Evolutionary conservation across 2,888 invertebrate species (phyloP).

Genomic region (Megaustenia siamemsis): DNA sequence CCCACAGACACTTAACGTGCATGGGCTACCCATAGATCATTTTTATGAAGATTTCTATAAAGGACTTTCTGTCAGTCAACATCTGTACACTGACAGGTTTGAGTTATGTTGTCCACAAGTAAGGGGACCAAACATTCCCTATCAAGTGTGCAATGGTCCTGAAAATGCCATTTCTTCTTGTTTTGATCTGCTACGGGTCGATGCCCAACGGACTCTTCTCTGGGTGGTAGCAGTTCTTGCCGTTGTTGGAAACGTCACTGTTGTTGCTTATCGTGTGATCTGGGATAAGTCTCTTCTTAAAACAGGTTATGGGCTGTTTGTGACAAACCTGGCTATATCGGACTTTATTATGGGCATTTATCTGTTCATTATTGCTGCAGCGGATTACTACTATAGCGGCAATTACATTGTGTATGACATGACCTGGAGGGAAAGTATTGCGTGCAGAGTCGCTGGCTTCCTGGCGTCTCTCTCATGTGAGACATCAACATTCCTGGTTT

Average conservation of each 20-base stretch:
- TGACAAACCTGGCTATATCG: slow-evolving; percentile 70
- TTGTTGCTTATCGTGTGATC: slow-evolving; percentile 36
- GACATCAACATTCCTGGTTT: slow-evolving; percentile 80
- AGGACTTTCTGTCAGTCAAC: not conserved
- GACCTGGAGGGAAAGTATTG: slow-evolving; percentile 74
- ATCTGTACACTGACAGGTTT: slow-evolving; percentile 46
- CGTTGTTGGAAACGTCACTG: slow-evolving; percentile 39
- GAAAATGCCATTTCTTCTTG: slow-evolving; percentile 74
- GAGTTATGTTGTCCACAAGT: slow-evolving; percentile 44
- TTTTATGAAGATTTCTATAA: not conserved
- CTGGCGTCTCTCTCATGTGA: slow-evolving; percentile 78
- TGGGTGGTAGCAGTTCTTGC: slow-evolving; percentile 59
- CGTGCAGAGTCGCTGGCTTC: slow-evolving; percentile 79
- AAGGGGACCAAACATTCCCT: slow-evolving; percentile 1
- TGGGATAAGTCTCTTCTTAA: slow-evolving; percentile 56
- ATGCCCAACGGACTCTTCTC: slow-evolving; percentile 66
- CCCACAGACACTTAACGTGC: not conserved
- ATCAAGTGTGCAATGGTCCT: slow-evolving; percentile 64
- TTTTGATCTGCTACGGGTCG: slow-evolving; percentile 70
- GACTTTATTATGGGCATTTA: slow-evolving; percentile 76
- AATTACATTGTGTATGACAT: slow-evolving; percentile 68
- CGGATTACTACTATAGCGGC: slow-evolving; percentile 70
- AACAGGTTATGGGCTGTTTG: slow-evolving; percentile 63
- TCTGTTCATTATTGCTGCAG: slow-evolving; percentile 72
- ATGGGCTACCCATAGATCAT: not conserved